Percentiles rank a stretch among this genome's conserved stretches.
Evolutionary conservation across 2,888 invertebrate genomes (phyloP).

Genomic region (Parnassius orleans): DNA sequence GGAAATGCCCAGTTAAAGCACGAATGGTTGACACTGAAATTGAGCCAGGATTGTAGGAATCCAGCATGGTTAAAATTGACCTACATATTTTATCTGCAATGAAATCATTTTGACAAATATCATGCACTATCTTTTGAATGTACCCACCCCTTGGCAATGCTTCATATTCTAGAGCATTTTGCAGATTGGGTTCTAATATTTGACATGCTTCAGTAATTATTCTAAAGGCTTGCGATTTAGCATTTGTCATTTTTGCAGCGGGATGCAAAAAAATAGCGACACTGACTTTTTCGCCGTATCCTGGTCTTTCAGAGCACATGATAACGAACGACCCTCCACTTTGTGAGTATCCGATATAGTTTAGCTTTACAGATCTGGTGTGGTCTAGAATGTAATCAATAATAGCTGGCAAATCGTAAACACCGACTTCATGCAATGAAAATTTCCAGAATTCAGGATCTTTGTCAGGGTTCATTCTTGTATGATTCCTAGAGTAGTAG

Average conservation of each 20-base stretch:
- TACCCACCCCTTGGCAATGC: constrained; percentile 21
- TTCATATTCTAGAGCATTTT: constrained; percentile 20
- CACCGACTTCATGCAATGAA: too few relatives aligned
- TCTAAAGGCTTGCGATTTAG: constrained; percentile 60
- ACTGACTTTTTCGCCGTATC: constrained; percentile 78
- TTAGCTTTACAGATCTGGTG: too few relatives aligned
- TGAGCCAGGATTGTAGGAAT: constrained; percentile 30
- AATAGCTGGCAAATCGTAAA: too few relatives aligned
- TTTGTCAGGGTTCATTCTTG: too few relatives aligned
- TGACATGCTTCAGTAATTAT: constrained; percentile 72
- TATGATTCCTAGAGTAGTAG: too few relatives aligned
- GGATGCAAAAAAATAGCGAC: constrained; percentile 35
- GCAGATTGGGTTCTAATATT: constrained; percentile 41
- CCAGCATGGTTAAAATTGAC: constrained; percentile 16
- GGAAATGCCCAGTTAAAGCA: constrained; percentile 36
- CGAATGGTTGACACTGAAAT: constrained; percentile 34
- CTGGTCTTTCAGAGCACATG: too few relatives aligned
- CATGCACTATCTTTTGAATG: neutral
- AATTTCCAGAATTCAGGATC: too few relatives aligned
- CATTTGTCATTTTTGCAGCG: constrained; percentile 4
- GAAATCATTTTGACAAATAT: constrained; percentile 16
- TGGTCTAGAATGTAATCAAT: too few relatives aligned
- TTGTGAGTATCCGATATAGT: too few relatives aligned
- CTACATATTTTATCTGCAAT: constrained; percentile 1
- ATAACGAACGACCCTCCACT: too few relatives aligned